Evolutionary conservation across 2,888 invertebrate genomes (phyloP).

Genomic region (Aporophyla lueneburgensis): DNA sequence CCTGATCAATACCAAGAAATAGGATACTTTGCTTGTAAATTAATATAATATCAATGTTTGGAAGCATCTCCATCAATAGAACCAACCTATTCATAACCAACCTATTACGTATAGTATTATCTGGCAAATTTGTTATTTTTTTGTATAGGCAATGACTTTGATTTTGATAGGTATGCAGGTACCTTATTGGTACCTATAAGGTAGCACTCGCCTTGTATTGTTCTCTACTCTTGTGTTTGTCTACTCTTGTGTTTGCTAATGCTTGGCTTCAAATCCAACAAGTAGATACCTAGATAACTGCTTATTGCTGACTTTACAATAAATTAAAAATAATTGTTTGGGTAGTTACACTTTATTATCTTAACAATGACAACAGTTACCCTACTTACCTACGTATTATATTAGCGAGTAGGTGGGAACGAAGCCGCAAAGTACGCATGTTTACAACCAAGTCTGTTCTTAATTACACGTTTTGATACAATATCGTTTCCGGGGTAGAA

Average conservation of each 20-base stretch:
- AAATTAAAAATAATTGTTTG: neutral
- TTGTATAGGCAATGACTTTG: too few species aligned
- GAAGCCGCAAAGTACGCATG: constrained; percentile 2
- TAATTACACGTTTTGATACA: constrained; percentile 35
- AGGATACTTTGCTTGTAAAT: too few species aligned
- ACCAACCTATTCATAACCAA: too few species aligned
- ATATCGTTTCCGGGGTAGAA: constrained; percentile 47
- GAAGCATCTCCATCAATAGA: too few species aligned
- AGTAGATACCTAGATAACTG: neutral
- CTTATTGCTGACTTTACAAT: neutral
- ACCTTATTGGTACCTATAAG: neutral
- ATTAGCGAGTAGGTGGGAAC: constrained; percentile 18
- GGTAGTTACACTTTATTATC: constrained; percentile 32
- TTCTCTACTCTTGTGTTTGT: too few species aligned
- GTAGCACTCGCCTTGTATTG: neutral
- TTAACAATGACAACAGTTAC: constrained; percentile 16
- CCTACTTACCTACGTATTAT: neutral
- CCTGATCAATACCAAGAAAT: too few species aligned
- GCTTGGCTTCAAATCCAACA: neutral
- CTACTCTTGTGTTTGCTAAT: neutral
- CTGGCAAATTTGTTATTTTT: too few species aligned
- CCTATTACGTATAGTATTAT: too few species aligned
- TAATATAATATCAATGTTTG: too few species aligned
- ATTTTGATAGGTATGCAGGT: too few species aligned
- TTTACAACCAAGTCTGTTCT: constrained; percentile 27